Base-by-base conservation (phyloP, 2,113 vertebrate genomes). In the Sceloporus tristichus region DNA sequence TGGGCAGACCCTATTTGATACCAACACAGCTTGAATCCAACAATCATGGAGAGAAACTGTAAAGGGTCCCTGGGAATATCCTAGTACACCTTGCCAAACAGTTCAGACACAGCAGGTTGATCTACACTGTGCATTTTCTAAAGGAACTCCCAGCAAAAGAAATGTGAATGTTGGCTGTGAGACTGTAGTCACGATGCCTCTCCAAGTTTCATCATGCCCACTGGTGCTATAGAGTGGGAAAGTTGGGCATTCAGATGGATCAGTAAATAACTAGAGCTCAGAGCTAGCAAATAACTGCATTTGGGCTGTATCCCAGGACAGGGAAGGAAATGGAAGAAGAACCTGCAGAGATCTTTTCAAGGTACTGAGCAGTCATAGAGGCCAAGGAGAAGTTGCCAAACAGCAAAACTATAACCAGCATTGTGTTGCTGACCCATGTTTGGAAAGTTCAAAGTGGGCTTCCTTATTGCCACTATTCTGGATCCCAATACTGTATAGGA, bases 31-130 rank as follows among this genome's bases (percentile, higher is more conserved):
- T n/a, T 59, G 85, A 90, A 13, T 70, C 42, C 68, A 71, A 40
- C 48, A 68, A 70, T 68, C 79, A 70, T 42, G 38, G 79, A 68
- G 42, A 38, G 62, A 40, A 77, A 10, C 25, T 42, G 48, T 29
- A 79, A 88, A 88, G 54, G 21, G 65, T 19, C 65, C 73, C 85
- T 78, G 48, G 27, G 65, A 83, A 90, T 71, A 48, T 27, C 53
- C 42, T 83, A 53, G 18, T 68, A 82, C 11, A 82, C 79, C 84
- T 70, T 70, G 62, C 65, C 65, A 68, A 78, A 16, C 54, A 4
- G 19, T 77, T 82, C 79, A 79, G 62, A 65, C 38, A n/a, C 85
- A 79, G 85, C 62, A 79, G 4, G 73, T 73, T 40, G n/a, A 88
- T 27, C 42, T 62, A 62, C 48, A 73, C 59, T 77, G 66, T 25